Percentiles rank a stretch among this genome's conserved stretches.
These are phyloP conservation scores for Tenthredo notha DNA, from an alignment of 2,888 invertebrate genomes.

Conservation along the genomic window DNA sequence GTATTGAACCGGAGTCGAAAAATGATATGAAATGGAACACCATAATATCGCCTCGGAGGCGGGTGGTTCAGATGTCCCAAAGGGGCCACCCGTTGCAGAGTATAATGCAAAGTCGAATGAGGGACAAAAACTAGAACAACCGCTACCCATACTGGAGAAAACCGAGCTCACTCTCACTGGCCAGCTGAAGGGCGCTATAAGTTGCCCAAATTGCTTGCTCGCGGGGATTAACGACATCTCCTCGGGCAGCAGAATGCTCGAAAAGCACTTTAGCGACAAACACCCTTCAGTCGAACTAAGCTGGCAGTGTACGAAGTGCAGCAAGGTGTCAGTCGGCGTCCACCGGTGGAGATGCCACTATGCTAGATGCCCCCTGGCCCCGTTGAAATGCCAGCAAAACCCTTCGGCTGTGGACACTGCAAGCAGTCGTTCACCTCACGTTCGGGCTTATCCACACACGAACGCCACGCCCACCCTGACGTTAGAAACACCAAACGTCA, in stretches of 20 bases:
- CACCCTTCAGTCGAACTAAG: neutral
- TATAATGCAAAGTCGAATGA: neutral
- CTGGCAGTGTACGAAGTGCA: neutral
- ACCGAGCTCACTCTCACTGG: neutral
- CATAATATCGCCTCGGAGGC: neutral
- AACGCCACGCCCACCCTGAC: too few species aligned
- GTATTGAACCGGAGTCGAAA: too few species aligned
- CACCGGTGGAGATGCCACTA: constrained; percentile 7
- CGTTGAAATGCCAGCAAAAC: too few species aligned
- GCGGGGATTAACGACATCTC: neutral
- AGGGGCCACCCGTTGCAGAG: neutral
- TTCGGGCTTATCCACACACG: neutral
- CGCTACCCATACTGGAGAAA: neutral
- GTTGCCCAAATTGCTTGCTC: neutral
- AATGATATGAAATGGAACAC: neutral
- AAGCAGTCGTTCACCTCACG: neutral
- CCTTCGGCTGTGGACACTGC: neutral
- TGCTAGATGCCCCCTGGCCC: constrained; percentile 49
- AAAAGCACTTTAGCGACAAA: neutral
- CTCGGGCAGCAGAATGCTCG: neutral
- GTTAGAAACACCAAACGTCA: too few species aligned
- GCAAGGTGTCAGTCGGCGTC: neutral
- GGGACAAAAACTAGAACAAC: neutral
- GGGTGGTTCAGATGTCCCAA: neutral
- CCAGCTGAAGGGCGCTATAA: neutral